Percentiles rank a stretch among this genome's conserved stretches.
Conservation (phyloP, 2,113 vertebrate species). For the Sceloporus undulatus region DNA sequence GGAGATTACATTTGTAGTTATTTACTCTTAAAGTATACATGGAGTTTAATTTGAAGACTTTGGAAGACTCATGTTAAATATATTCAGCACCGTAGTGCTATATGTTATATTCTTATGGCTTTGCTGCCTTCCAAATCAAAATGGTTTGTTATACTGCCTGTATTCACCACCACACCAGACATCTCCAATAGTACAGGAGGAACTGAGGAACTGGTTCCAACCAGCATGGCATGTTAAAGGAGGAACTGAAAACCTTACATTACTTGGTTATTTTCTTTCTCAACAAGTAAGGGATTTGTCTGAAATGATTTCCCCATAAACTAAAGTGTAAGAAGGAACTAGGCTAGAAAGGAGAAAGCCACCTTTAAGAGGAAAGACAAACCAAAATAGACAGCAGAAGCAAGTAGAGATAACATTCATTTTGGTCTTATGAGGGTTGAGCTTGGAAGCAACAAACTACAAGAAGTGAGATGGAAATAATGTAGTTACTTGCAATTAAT, state of each 20-base stretch:
- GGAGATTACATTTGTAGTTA: background rate
- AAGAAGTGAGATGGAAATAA: no score
- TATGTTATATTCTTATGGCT: background rate
- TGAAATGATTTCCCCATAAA: background rate
- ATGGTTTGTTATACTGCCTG: background rate
- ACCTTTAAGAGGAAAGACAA: background rate
- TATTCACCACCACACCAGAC: no score
- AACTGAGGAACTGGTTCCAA: background rate
- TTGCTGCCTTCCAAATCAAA: background rate
- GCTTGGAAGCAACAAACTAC: no score
- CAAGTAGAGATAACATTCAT: background rate
- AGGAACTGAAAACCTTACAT: background rate
- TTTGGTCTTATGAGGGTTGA: background rate
- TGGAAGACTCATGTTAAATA: background rate
- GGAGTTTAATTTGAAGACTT: background rate
- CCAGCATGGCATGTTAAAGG: background rate
- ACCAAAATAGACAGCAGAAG: background rate
- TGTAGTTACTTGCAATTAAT: no score
- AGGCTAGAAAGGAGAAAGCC: background rate
- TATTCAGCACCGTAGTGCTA: no score
- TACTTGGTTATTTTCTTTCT: background rate
- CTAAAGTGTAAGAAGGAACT: background rate
- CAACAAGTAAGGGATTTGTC: background rate
- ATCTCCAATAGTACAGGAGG: background rate
- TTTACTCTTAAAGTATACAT: background rate